These are phyloP conservation scores for Notamacropus eugenii DNA, from an alignment of 2,797 vertebrate genomes.

Conservation along the genomic window DNA sequence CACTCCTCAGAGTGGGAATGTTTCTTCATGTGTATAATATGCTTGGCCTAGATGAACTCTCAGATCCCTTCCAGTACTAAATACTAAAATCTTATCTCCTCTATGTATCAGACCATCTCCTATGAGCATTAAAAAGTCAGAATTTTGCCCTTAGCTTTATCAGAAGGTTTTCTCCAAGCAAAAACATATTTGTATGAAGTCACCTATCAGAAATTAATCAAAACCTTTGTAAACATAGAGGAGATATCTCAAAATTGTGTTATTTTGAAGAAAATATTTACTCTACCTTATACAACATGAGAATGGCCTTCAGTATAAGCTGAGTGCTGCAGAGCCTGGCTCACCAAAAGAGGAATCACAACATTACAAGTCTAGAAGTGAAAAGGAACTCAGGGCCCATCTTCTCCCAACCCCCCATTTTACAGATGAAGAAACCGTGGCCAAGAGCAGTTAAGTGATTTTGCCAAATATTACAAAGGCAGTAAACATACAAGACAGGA, in stretches of 20 bases:
- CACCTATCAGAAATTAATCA: conserved; percentile 43
- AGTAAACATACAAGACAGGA: neutral
- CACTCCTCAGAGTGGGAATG: neutral
- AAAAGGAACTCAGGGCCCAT: neutral
- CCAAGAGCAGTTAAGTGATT: neutral
- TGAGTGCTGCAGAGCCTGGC: neutral
- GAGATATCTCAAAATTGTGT: neutral
- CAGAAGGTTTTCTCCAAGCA: conserved; percentile 9
- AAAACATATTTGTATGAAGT: conserved; percentile 16
- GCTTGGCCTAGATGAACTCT: neutral
- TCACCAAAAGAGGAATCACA: neutral
- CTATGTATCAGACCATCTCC: neutral
- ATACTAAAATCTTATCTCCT: neutral
- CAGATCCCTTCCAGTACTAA: neutral
- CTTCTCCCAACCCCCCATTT: neutral
- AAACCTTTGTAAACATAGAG: neutral
- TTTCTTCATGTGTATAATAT: neutral
- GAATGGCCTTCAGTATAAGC: neutral
- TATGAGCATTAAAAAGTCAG: neutral
- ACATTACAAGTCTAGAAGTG: neutral
- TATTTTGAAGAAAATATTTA: neutral
- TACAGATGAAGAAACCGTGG: neutral
- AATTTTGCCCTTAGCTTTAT: conserved; percentile 35
- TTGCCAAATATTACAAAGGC: neutral
- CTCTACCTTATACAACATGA: neutral